Base-by-base conservation (phyloP, 2,797 vertebrate genomes). In the Gadopsis marmoratus region DNA sequence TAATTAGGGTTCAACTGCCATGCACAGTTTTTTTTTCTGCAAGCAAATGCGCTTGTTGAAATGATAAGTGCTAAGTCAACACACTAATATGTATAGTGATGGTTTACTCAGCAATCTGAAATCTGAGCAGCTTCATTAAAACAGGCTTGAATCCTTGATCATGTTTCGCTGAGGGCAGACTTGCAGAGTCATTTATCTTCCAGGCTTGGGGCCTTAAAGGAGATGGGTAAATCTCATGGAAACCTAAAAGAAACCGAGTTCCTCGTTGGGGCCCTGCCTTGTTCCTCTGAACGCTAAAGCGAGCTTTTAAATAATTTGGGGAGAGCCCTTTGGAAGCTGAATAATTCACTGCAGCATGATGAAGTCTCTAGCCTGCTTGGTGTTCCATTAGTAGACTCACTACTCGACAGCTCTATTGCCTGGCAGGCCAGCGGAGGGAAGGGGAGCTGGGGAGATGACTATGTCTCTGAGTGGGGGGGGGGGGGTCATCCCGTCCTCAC, bases 261-360 rank as follows among this genome's bases (percentile, higher is more conserved):
- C 80, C 87, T 90, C 64, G 81, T 65, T 63, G 21, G 70, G 79
- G 63, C 48, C 68, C 35, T 11, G 59, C 54, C 81, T 83, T 64
- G 71, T 79, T 88, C 71, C 54, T 84, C n/a, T 37, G 58, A 88
- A 69, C 45, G 69, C 76, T 79, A 87, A 82, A 85, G 78, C 50
- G 19, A 74, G 69, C 91, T 93, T 91, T 92, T 95, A 91, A 95
- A 95, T 95, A 85, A 95, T 95, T 95, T 95, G 93, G 79, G 88
- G 79, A 82, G 88, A 90, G 84, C 86, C 92, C 89, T 88, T 79
- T 92, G 90, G 90, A 92, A 92, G 86, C 86, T 96, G 85, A 96
- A 95, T 95, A 93, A 96, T 96, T 95, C 89, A 95, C 91, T 56
- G 72, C 79, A 75, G 85, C 86, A 71, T 91, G 93, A 94, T 95